phyloP scores from a whole-genome alignment of 2,797 vertebrate species.

The Sus cebifrons region DNA sequence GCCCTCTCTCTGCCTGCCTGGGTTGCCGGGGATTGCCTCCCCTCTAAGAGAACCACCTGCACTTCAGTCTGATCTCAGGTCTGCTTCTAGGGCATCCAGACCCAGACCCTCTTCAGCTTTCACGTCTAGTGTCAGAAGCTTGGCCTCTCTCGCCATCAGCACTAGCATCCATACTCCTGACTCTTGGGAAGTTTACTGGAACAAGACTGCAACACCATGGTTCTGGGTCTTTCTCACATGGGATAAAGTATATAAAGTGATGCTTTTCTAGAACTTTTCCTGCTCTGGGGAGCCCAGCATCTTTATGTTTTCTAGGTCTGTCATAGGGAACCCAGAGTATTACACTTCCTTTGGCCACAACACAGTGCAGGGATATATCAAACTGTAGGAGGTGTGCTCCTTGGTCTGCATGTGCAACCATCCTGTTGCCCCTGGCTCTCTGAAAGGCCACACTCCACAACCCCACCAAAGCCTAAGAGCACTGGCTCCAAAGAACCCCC shows the following conservation, averaged over 20 bases:
- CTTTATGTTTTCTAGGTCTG: background rate
- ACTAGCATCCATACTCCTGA: background rate
- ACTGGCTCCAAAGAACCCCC: too few species aligned
- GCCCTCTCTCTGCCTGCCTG: background rate
- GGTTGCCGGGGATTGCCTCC: background rate
- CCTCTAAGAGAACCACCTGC: background rate
- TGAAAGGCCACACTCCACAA: background rate
- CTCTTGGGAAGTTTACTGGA: background rate
- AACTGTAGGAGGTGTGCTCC: accelerated
- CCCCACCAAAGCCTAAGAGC: too few species aligned
- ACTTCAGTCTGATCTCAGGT: background rate
- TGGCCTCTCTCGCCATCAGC: background rate
- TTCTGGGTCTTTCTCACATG: background rate
- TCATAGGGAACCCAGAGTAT: background rate
- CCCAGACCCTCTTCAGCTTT: background rate
- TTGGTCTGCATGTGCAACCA: background rate
- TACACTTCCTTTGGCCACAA: background rate
- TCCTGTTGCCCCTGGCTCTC: background rate
- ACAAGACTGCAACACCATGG: background rate
- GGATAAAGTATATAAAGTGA: background rate
- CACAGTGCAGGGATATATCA: background rate
- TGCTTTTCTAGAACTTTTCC: background rate
- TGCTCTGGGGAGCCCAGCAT: background rate
- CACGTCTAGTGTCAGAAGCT: background rate
- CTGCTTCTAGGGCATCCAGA: background rate